phyloP scores from a whole-genome alignment of 1,140 invertebrate species.

The Monomorium pharaonis region DNA sequence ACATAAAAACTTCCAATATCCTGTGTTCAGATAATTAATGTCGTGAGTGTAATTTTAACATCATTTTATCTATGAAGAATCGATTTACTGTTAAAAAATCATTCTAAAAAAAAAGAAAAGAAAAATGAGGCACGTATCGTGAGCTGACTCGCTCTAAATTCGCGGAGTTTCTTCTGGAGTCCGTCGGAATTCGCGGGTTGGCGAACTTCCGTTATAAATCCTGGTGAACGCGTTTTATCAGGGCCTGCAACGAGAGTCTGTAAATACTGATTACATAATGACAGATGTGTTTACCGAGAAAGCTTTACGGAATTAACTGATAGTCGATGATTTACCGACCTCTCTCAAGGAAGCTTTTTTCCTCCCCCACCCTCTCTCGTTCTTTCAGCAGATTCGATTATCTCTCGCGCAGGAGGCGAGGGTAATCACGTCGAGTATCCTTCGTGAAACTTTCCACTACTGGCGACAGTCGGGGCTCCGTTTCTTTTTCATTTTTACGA shows the following conservation, averaged over 20 bases:
- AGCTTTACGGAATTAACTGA: constrained; percentile 28
- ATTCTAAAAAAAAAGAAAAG: background rate
- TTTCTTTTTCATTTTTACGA: background rate
- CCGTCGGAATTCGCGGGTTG: background rate
- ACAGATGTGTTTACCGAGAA: constrained; percentile 22
- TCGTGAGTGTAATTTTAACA: background rate
- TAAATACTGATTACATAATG: constrained; percentile 38
- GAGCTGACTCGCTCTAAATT: background rate
- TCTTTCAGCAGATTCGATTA: background rate
- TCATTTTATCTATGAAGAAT: background rate
- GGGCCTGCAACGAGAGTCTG: background rate
- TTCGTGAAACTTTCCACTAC: constrained; percentile 1
- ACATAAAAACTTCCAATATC: too few relatives aligned
- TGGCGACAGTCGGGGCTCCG: background rate
- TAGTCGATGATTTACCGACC: background rate
- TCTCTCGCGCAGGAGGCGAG: background rate
- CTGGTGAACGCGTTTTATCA: background rate
- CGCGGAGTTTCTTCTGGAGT: background rate
- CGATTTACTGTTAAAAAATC: background rate
- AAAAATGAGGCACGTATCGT: background rate
- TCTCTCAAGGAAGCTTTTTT: background rate
- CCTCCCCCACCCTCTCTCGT: background rate
- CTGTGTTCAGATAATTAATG: too few relatives aligned
- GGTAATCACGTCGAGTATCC: background rate
- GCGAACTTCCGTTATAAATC: constrained; percentile 1